These are phyloP conservation scores for Notoglanidium macrostoma DNA, from an alignment of 2,797 vertebrate genomes.

Conservation along the genomic window DNA sequence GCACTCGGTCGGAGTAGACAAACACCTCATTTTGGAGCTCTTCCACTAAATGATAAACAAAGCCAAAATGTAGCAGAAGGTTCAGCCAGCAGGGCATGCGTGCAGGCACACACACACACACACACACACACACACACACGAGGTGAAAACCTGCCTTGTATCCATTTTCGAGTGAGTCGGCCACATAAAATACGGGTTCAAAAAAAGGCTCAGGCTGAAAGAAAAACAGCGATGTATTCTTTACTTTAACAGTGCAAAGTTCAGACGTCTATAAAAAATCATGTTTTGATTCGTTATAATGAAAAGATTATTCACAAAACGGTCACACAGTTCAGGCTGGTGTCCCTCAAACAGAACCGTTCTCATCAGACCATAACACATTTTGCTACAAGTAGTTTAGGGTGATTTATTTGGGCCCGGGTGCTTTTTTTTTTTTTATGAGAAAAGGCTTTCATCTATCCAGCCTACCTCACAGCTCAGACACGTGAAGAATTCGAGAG, in stretches of 20 bases:
- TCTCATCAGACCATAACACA: no score
- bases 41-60: background rate
- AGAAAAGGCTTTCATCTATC: no score
- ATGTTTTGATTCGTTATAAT: background rate
- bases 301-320: background rate
- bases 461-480: no score
- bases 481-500: no score
- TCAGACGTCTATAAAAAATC: background rate
- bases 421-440: no score
- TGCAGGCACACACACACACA: background rate
- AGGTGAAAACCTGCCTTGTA: background rate
- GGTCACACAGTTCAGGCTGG: background rate
- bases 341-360: background rate
- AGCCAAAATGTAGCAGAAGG: slow-evolving; percentile 18
- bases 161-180: background rate
- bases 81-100: background rate
- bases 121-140: background rate
- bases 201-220: background rate
- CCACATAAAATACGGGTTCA: background rate
- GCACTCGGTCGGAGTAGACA: slow-evolving; percentile 3
- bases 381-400: no score
- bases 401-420: no score
- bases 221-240: background rate
- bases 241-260: background rate
- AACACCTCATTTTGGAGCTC: background rate